Evolutionary conservation across 2,888 invertebrate species (phyloP), one percentile per base, ranked within the genome.

Genomic region (Malachius bipustulatus): DNA sequence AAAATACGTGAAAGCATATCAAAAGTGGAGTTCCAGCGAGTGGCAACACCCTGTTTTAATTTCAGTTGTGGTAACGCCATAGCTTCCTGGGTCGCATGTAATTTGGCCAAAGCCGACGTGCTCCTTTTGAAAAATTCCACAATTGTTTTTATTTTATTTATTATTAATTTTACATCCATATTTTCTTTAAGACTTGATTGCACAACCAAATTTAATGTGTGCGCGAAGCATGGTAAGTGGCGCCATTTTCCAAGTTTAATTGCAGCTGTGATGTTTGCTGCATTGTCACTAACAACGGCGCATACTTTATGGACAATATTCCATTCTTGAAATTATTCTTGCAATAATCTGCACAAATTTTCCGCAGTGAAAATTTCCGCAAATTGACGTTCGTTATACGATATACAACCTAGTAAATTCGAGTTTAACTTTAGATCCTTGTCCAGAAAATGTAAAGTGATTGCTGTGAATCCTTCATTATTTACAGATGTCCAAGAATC

Each of bases 21-120:
- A 19, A 8, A 19, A 6, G 24, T 19, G 24, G 24, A 19, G n/a
- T 19, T 19, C 24, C 24, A 19, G 6, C 24, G 6, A 19, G 24
- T 19, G 24, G n/a, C 24, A n/a, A 19, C 24, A n/a, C n/a, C 24
- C n/a, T 19, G 24, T n/a, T 19, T 19, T 19, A 19, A 19, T 19
- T 19, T 19, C n/a, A 19, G n/a, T 19, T 19, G 24, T 8, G 24
- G 24, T n/a, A 19, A 19, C 6, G 24, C 6, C 24, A 19, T 19
- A 8, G 6, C 6, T n/a, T 19, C 24, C n/a, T 19, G 24, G n/a
- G 24, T 19, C 6, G n/a, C 6, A 8, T 19, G 6, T 6, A 19
- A n/a, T 19, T 19, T 19, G 24, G 24, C 6, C 6, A 19, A n/a
- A 19, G 24, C 24, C 6, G 6, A n/a, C n/a, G 24, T 8, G 24